A percentile compares a stretch with the other conserved stretches of the same genome.
phyloP scores from a whole-genome alignment of 2,888 invertebrate genomes.

The Agonopterix alstromeriana region DNA sequence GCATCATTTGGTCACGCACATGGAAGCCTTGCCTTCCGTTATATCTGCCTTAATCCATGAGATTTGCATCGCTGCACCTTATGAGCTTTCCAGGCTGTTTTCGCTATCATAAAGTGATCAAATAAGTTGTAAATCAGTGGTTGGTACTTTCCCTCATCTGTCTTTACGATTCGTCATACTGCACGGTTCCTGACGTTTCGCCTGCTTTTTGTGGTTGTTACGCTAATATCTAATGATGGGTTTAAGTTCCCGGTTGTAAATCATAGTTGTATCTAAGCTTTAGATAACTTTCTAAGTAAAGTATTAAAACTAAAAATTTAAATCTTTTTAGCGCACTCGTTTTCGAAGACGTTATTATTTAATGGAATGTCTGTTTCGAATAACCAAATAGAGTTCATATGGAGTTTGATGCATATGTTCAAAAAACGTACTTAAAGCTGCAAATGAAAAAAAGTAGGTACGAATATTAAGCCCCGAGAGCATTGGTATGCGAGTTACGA shows the following conservation, averaged over 20 bases:
- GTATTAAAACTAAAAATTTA: too few relatives aligned
- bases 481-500: constrained; percentile 69
- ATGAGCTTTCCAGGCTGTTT: constrained; percentile 63
- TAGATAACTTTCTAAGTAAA: too few relatives aligned
- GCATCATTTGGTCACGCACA: constrained; percentile 5
- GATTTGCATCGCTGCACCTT: constrained; percentile 64
- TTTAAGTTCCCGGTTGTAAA: constrained; percentile 31
- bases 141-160: constrained; percentile 50
- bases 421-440: constrained; percentile 19
- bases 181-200: constrained; percentile 47
- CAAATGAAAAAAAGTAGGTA: constrained; percentile 46
- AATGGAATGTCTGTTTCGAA: too few relatives aligned
- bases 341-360: too few relatives aligned
- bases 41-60: constrained; percentile 36
- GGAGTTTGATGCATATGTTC: too few relatives aligned
- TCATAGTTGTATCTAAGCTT: neutral
- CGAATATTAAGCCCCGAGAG: constrained; percentile 35
- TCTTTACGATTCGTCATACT: constrained; percentile 64
- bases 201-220: constrained; percentile 57
- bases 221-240: constrained; percentile 53
- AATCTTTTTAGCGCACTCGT: too few relatives aligned
- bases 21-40: constrained; percentile 3
- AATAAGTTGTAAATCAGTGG: constrained; percentile 67
- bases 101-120: constrained; percentile 74
- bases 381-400: too few relatives aligned